Percentiles rank a stretch among this genome's conserved stretches.
These are phyloP conservation scores for Peromyscus nudipes DNA, from an alignment of 2,797 vertebrate species.

Conservation along the genomic window DNA sequence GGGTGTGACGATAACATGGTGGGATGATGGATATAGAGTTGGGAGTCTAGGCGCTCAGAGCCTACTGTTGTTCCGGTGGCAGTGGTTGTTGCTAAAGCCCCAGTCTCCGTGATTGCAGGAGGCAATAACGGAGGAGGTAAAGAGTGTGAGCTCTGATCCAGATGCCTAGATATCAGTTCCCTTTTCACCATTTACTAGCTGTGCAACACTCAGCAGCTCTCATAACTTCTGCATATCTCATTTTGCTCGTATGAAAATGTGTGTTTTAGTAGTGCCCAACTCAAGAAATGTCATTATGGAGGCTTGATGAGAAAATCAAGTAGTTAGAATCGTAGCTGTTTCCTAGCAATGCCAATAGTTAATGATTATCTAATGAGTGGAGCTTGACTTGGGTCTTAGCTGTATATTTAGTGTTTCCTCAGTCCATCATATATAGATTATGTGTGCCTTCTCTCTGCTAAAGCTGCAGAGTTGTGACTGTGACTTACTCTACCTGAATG, in stretches of 20 bases:
- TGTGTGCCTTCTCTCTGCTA: neutral
- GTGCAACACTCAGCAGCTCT: neutral
- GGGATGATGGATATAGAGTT: neutral
- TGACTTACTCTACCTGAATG: neutral
- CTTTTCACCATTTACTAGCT: neutral
- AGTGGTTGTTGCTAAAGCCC: neutral
- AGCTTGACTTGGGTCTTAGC: neutral
- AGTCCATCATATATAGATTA: neutral
- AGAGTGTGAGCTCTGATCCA: neutral
- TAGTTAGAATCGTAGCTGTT: neutral
- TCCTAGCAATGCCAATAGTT: neutral
- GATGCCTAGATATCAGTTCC: neutral
- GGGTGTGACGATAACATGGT: rapidly evolving
- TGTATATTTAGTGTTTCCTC: neutral
- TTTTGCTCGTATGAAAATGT: constrained; percentile 29
- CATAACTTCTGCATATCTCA: neutral
- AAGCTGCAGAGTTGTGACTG: neutral
- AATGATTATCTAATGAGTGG: neutral
- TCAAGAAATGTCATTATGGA: neutral
- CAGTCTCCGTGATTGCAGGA: no score
- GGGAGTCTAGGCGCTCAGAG: rapidly evolving
- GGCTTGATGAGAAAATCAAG: constrained; percentile 46
- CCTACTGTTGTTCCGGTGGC: neutral
- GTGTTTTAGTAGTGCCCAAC: neutral
- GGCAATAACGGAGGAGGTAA: rapidly evolving